Base-by-base conservation (phyloP, 2,888 invertebrate genomes). In the Amblyteles armatorius region DNA sequence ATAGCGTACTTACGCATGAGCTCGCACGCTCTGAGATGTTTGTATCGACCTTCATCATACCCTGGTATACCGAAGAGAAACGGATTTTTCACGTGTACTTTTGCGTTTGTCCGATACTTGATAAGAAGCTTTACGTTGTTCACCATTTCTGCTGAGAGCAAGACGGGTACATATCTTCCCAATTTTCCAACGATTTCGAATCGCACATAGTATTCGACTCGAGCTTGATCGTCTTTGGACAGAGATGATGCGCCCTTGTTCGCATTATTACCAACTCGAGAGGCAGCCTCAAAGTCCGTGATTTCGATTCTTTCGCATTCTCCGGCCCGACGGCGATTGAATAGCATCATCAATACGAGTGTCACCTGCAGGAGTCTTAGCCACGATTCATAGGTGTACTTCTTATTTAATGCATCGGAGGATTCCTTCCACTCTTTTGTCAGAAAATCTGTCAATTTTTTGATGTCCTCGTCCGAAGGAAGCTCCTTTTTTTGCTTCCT, bases 41-140 rank as follows among this genome's bases (percentile, higher is more conserved):
- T 67, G 36, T 60, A 73, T 13, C 73, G 82, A 5, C 72, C 71
- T 7, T 52, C 44, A 13, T 60, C 73, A 29, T 40, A 60, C 40
- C 82, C 78, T 3, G 82, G 84, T 11, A 82, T 19, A n/a, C 67
- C 84, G 55, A 84, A 84, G 40, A 84, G n/a, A 29, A 55, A 82
- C 29, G 78, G 78, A 50, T 82, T 82, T 6, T 82, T 26, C 11
- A 9, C n/a, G 29, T 82, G 69, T 26, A 82, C 52, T 44, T 69
- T 55, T 9, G 82, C 78, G 26, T 33, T 63, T 13, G 22, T 44
- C n/a, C 82, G 33, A 22, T 71, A 52, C 48, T 65, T 7, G n/a
- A 78, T 36, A 13, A 82, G 55, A 13, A 69, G 52, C 29, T 77
- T 19, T 7, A 82, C 60, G 29, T 50, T 48, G 19, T 67, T 13